Evolutionary conservation across 2,888 invertebrate genomes (phyloP).

Genomic region (Amphimallon solstitiale): DNA sequence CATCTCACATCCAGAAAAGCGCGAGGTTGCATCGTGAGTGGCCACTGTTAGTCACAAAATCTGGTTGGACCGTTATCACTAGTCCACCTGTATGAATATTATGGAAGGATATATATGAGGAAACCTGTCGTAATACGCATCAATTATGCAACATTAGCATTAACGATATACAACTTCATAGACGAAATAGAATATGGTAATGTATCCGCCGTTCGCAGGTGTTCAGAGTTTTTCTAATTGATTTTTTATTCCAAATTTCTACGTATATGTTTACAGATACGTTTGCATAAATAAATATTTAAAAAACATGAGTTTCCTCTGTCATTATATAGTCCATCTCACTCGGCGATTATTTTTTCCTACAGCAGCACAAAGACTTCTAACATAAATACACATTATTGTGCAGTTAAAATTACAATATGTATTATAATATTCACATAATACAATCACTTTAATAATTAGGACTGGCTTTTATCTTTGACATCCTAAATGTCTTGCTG

Average conservation of each 20-base stretch:
- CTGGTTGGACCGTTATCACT: no score
- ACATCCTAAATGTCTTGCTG: constrained; percentile 19
- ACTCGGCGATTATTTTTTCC: no score
- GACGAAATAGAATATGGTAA: constrained; percentile 24
- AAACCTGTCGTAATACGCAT: constrained; percentile 16
- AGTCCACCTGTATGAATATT: no score
- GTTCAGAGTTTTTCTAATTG: constrained; percentile 18
- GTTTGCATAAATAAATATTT: no score
- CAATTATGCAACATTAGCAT: constrained; percentile 21
- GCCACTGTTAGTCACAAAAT: no score
- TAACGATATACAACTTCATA: constrained; percentile 11
- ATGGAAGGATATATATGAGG: no score
- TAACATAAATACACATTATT: neutral
- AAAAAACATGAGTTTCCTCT: no score
- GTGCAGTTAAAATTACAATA: neutral
- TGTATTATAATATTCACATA: neutral
- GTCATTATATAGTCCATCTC: no score
- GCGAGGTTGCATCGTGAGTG: no score
- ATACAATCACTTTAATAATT: constrained; percentile 21
- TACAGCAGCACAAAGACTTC: no score
- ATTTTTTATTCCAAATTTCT: constrained; percentile 13
- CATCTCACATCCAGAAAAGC: no score
- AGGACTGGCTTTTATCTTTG: constrained; percentile 23
- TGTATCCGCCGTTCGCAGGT: constrained; percentile 17
- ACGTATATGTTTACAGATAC: neutral